Conservation (phyloP, 1,140 invertebrate genomes). For the Pemphigus obesinymphae region DNA sequence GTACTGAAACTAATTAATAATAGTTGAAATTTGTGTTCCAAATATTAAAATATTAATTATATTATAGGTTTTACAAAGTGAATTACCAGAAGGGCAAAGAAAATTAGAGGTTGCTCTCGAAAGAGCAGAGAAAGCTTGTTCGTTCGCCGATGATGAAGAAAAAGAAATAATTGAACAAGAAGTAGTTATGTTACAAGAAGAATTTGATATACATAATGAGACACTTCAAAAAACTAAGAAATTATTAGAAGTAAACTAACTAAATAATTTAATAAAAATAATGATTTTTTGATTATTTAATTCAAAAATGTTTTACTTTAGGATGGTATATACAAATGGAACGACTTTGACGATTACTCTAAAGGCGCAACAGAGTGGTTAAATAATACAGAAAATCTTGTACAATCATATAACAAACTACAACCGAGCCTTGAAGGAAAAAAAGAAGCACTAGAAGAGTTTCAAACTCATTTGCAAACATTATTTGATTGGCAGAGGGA, state of each 20-base stretch:
- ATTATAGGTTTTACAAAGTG: slow-evolving; percentile 64
- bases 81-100: slow-evolving; percentile 71
- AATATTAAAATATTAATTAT: not conserved
- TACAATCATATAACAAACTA: slow-evolving; percentile 85
- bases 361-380: slow-evolving; percentile 84
- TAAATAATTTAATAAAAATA: too few relatives aligned
- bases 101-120: slow-evolving; percentile 77
- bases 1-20: slow-evolving; percentile 39
- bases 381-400: slow-evolving; percentile 75
- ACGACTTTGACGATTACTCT: slow-evolving; percentile 91
- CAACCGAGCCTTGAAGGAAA: slow-evolving; percentile 86
- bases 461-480: slow-evolving; percentile 77
- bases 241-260: slow-evolving; percentile 64
- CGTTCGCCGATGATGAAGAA: slow-evolving; percentile 76
- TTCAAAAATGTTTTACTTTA: not conserved
- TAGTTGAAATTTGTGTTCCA: not conserved
- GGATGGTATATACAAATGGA: slow-evolving; percentile 84
- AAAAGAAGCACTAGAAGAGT: slow-evolving; percentile 80
- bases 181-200: slow-evolving; percentile 80
- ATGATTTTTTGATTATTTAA: too few relatives aligned
- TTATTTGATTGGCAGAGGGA: slow-evolving; percentile 91
- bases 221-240: slow-evolving; percentile 72
- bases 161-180: slow-evolving; percentile 87
- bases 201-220: slow-evolving; percentile 77
- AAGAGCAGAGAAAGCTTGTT: slow-evolving; percentile 75